Conservation (phyloP, 30 jellyfish, hydroid and myxozoan genomes). For the Aurelia sp. region DNA sequence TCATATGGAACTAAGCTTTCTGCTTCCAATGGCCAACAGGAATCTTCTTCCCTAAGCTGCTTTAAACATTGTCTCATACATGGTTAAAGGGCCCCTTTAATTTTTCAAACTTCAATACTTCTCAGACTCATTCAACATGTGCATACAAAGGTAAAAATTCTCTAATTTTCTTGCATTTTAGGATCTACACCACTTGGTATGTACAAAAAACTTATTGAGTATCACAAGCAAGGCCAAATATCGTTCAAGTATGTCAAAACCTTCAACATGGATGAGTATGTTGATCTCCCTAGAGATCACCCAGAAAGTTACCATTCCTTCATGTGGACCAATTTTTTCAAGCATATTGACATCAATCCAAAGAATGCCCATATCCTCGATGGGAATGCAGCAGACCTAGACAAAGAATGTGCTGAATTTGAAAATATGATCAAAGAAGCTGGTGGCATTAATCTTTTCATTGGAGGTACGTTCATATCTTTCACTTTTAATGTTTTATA, state of each 20-base stretch:
- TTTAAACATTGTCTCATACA: no score
- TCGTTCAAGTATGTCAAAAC: slow-evolving; percentile 93
- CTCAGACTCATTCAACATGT: no score
- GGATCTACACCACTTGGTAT: slow-evolving; percentile 98
- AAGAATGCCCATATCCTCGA: slow-evolving; percentile 88
- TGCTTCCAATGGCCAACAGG: no score
- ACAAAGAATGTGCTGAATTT: slow-evolving; percentile 75
- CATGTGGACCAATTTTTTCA: slow-evolving; percentile 98
- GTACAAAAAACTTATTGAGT: slow-evolving; percentile 86
- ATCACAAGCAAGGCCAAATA: slow-evolving; percentile 73
- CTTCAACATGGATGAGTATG: slow-evolving; percentile 97
- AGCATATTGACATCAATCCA: slow-evolving; percentile 94
- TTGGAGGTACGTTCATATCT: slow-evolving; percentile 84
- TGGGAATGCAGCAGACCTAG: slow-evolving; percentile 92
- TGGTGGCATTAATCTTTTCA: slow-evolving; percentile 89
- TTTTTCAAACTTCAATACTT: no score
- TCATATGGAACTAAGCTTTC: no score
- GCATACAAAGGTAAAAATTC: no score
- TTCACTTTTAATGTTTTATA: no score
- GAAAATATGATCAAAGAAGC: slow-evolving; percentile 80
- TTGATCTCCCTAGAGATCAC: slow-evolving; percentile 93
- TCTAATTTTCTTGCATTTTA: neutral
- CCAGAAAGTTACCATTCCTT: slow-evolving; percentile 95
- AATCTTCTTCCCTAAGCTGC: no score
- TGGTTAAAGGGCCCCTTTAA: no score